These are phyloP conservation scores for Xestia ashworthii DNA, from an alignment of 2,888 invertebrate species.

Conservation along the genomic window DNA sequence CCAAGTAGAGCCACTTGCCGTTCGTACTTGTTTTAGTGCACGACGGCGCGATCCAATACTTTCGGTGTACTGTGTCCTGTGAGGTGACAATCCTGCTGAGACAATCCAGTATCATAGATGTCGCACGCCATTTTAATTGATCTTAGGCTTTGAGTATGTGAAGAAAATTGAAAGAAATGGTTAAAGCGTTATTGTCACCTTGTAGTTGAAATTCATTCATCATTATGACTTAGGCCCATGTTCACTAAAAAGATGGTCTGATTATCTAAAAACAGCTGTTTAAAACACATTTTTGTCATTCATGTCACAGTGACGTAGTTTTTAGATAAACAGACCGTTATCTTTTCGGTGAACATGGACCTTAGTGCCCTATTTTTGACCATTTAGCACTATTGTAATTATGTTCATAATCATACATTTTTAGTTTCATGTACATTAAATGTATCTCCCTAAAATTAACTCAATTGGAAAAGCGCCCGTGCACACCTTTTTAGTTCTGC, in stretches of 20 bases:
- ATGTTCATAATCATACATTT: constrained; percentile 10
- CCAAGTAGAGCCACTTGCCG: constrained; percentile 77
- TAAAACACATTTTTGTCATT: no score
- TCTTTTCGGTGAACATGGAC: no score
- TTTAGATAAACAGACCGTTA: no score
- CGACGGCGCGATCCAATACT: constrained; percentile 44
- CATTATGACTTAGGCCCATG: background rate
- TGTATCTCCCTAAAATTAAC: constrained; percentile 40
- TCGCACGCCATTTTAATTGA: background rate
- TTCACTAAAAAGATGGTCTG: no score
- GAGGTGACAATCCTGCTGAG: background rate
- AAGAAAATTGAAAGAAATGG: background rate
- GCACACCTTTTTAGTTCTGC: constrained; percentile 64
- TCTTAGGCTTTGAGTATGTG: background rate
- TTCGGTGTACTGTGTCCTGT: background rate
- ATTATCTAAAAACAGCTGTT: no score
- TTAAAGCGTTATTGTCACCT: constrained; percentile 27
- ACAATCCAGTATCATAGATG: background rate
- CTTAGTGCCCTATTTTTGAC: background rate
- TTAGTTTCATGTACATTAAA: background rate
- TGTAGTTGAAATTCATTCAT: constrained; percentile 18
- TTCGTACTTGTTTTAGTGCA: constrained; percentile 66
- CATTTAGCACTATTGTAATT: background rate
- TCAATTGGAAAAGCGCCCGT: constrained; percentile 59
- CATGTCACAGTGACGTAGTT: no score